Evolutionary conservation across 1,140 invertebrate species (phyloP).

Genomic region (Apis mellifera): Amel_HAv3.1 CM009936.2:7965001-7965500

Average conservation of each 20-base stretch:
- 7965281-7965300: background rate
- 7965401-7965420: background rate
- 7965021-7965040: background rate
- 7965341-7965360: background rate
- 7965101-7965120: constrained; percentile 59
- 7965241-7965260: constrained; percentile 6
- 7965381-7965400: background rate
- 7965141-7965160: constrained; percentile 61
- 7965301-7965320: background rate
- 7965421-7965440: constrained; percentile 37
- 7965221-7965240: constrained; percentile 58
- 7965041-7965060: background rate
- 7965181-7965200: constrained; percentile 68
- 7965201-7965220: constrained; percentile 59
- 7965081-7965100: constrained; percentile 26
- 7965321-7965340: background rate
- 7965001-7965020: background rate
- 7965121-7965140: constrained; percentile 51
- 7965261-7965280: constrained; percentile 6
- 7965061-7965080: background rate
- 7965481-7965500: background rate
- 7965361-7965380: background rate
- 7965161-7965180: constrained; percentile 67
- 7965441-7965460: constrained; percentile 30
- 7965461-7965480: constrained; percentile 43